Evolutionary conservation across 2,797 vertebrate genomes (phyloP), one percentile per base, ranked within the genome.

Genomic region (Melanogrammus aeglefinus): DNA sequence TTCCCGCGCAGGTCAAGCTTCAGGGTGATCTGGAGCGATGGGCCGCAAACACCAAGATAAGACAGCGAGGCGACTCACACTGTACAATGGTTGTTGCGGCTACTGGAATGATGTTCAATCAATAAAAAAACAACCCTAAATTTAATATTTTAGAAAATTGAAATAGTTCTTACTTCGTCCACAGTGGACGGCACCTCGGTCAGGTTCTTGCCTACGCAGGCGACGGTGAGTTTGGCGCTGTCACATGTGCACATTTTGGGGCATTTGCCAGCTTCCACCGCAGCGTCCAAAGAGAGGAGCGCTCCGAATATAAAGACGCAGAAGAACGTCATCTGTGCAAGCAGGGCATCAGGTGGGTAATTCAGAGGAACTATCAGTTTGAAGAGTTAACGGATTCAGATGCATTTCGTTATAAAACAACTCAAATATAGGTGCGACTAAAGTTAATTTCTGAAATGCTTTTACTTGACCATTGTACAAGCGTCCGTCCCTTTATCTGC

Each of bases 1-100:
- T 98, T 98, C 76, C 92, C 94, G 73, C 79, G 94, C 79, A 99
- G 91, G 81, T 97, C 94, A 63, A 98, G 86, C 78, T 93, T 94
- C 85, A 96, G 86, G 2, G 96, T 97, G 75, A 94, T 94, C 97
- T 98, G 84, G 51, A 1, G 18, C 63, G 0, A 76, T 41, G 41
- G 66, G 8, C 13, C 24, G 13, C n/a, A 27, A 72, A 41, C 12
- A 41, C 6, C 21, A 31, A 33, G 1, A 16, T 14, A 21, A n/a
- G 21, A 57, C 21, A 57, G 2, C 7, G 5, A 57, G 18, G 21
- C 18, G 18, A n/a, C 51, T n/a, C 5, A 57, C 16, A 47, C 21
- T n/a, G 21, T 57, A n/a, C 1, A 21, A n/a, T n/a, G 18, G 44
- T 47, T 47, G 44, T 47, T 47, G 44, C 9, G 16, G 14, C 16